These are phyloP conservation scores for Gambelia wislizenii DNA, from an alignment of 2,797 vertebrate species.

Conservation along the genomic window DNA sequence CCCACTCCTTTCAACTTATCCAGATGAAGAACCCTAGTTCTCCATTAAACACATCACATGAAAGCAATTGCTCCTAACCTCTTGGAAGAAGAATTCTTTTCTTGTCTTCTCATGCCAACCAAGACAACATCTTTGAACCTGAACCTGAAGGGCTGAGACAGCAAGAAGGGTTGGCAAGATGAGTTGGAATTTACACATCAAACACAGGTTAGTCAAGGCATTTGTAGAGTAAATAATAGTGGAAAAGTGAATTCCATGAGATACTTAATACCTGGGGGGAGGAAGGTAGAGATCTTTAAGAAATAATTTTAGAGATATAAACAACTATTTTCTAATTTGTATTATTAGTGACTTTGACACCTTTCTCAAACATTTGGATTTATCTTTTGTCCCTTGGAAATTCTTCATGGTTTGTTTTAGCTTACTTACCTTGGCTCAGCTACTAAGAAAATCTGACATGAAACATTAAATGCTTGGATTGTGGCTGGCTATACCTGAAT, in stretches of 20 bases:
- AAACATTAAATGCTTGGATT: background rate
- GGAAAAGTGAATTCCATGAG: background rate
- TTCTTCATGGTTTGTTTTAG: background rate
- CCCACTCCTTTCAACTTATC: background rate
- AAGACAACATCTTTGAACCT: conserved; percentile 1
- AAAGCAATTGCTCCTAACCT: background rate
- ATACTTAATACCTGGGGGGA: background rate
- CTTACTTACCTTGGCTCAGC: background rate
- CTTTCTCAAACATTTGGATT: background rate
- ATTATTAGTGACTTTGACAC: background rate
- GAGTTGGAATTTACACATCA: conserved; percentile 2
- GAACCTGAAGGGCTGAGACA: background rate
- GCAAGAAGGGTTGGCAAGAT: background rate
- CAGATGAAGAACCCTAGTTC: background rate
- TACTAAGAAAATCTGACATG: background rate
- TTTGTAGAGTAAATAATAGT: background rate
- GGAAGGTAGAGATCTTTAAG: background rate
- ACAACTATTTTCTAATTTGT: background rate
- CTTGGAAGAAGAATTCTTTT: background rate
- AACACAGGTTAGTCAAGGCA: background rate
- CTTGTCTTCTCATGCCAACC: background rate
- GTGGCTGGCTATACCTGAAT: background rate
- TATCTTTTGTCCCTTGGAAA: background rate
- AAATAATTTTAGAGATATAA: background rate
- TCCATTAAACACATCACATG: background rate